phyloP scores from a whole-genome alignment of 2,888 invertebrate species.

The Nudaria mundana region DNA sequence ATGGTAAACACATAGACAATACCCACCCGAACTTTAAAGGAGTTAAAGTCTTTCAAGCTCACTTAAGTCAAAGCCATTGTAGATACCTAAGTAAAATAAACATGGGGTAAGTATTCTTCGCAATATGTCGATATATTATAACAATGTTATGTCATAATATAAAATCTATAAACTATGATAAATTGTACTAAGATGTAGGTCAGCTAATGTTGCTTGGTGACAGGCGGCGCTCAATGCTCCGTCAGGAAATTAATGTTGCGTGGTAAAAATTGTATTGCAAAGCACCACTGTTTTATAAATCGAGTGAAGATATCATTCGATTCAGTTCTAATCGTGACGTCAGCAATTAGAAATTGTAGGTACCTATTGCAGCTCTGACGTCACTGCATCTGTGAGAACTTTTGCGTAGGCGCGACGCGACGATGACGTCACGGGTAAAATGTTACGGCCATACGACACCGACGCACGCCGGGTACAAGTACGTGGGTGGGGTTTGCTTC shows the following conservation, averaged over 20 bases:
- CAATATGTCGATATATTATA: slow-evolving; percentile 8
- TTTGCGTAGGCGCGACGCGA: slow-evolving; percentile 64
- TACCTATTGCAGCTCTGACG: slow-evolving; percentile 59
- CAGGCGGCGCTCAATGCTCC: slow-evolving; percentile 11
- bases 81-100: not conserved
- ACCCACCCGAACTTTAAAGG: not conserved
- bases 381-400: slow-evolving; percentile 58
- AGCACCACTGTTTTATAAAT: slow-evolving; percentile 40
- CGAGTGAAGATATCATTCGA: slow-evolving; percentile 35
- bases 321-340: slow-evolving; percentile 61
- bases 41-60: not conserved
- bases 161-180: slow-evolving; percentile 35
- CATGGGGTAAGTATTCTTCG: slow-evolving; percentile 4
- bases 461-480: slow-evolving; percentile 38
- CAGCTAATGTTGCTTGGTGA: slow-evolving; percentile 26
- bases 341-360: slow-evolving; percentile 50
- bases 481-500: slow-evolving; percentile 29
- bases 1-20: not conserved
- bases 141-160: slow-evolving; percentile 13
- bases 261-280: slow-evolving; percentile 50
- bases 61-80: not conserved
- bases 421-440: slow-evolving; percentile 72
- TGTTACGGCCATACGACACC: slow-evolving; percentile 41
- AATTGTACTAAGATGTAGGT: slow-evolving; percentile 52
- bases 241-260: slow-evolving; percentile 56